Base-by-base conservation (phyloP, 1,140 invertebrate genomes). In the Anoplolepis gracilipes region DNA sequence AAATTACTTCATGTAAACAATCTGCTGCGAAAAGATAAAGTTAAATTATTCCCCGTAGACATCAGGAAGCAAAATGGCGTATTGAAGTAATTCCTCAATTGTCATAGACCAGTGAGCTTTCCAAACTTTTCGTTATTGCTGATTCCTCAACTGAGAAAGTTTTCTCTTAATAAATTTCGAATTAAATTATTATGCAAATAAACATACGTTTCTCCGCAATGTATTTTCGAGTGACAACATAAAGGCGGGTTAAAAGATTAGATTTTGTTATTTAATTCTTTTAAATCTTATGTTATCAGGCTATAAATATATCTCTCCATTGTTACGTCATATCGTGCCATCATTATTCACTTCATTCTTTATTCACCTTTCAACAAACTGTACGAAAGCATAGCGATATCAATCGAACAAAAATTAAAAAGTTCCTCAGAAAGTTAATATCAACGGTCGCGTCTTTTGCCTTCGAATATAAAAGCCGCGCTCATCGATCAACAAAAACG, bases 351-450 rank as follows among this genome's bases (percentile, higher is more conserved):
- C 36, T 79, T 69, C 46, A 42, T 57, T 36, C 39, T 59, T 82
- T 33, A 72, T 73, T 82, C 53, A 73, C 53, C 30, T 73, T 72
- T 72, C 65, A 81, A 81, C 53, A 72, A 59, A 49, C 53, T 59
- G 36, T 57, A 70, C 77, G 57, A 82, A 39, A 73, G 53, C 53
- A 73, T 13, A 22, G 53, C 25, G 67, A 73, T 72, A 81, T 57
- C 78, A 73, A 82, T 82, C 78, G 67, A 46, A 82, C 67, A 72
- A 59, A 82, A 82, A 73, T 82, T 82, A 72, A 82, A 82, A 72
- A 79, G 64, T 79, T 79, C 33, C 46, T 70, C 64, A 33, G 53
- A 64, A 73, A 82, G 53, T 82, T 82, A 59, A 72, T 81, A 59
- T 82, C 53, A 73, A 82, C 53, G 67, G 67, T 13, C 53, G 67